A percentile compares a stretch with the other conserved stretches of the same genome.
phyloP scores from a whole-genome alignment of 2,797 vertebrate genomes.

The Centroberyx gerrardi region DNA sequence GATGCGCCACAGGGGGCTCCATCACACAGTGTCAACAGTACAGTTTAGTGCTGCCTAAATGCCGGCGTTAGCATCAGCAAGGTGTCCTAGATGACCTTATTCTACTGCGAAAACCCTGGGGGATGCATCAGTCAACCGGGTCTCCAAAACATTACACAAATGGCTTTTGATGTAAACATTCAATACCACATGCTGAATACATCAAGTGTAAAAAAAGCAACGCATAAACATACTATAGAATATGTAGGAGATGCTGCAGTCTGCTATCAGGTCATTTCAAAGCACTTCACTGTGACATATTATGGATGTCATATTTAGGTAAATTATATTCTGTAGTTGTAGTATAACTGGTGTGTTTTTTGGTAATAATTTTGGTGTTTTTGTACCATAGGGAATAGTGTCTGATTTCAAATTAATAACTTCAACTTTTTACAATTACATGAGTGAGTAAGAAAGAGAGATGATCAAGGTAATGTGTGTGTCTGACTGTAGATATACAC shows the following conservation, averaged over 20 bases:
- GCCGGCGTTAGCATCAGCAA: conserved; percentile 50
- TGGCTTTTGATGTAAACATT: conserved; percentile 17
- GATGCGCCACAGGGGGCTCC: conserved; percentile 68
- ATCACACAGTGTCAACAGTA: conserved; percentile 68
- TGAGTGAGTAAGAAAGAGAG: too few relatives aligned
- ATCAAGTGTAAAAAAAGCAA: background rate
- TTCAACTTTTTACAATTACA: too few relatives aligned
- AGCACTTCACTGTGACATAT: background rate
- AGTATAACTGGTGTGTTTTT: too few relatives aligned
- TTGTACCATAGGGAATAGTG: too few relatives aligned
- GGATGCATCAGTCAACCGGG: conserved; percentile 28
- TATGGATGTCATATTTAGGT: too few relatives aligned
- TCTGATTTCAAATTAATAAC: too few relatives aligned
- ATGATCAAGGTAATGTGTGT: too few relatives aligned
- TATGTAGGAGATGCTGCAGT: background rate
- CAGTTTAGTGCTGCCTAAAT: conserved; percentile 61
- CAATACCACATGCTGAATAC: background rate
- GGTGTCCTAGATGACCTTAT: conserved; percentile 70
- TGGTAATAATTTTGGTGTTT: too few relatives aligned
- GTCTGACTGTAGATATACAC: too few relatives aligned
- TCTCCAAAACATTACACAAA: conserved; percentile 30
- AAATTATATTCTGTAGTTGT: too few relatives aligned
- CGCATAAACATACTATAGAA: too few relatives aligned
- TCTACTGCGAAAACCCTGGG: conserved; percentile 22
- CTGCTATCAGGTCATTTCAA: background rate